Percentiles rank a stretch among this genome's conserved stretches.
These are phyloP conservation scores for Eupithecia pulchellata DNA, from an alignment of 2,888 invertebrate genomes.

Conservation along the genomic window DNA sequence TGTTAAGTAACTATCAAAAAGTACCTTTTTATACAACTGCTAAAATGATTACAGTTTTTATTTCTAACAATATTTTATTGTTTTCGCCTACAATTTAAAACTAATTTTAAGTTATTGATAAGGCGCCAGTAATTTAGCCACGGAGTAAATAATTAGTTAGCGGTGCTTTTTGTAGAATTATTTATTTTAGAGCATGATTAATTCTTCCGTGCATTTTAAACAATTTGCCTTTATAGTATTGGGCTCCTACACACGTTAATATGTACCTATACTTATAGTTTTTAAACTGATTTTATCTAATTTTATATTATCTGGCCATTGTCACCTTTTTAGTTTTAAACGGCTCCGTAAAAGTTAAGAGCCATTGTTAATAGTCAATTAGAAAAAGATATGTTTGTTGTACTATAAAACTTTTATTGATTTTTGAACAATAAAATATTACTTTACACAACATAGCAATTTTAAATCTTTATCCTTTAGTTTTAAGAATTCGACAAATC, in stretches of 20 bases:
- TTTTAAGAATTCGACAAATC: not conserved
- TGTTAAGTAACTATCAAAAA: too few relatives aligned
- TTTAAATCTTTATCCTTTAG: conserved; percentile 24
- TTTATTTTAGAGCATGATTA: not conserved
- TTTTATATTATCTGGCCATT: not conserved
- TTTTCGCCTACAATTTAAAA: too few relatives aligned
- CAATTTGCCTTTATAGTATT: not conserved
- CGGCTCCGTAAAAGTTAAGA: conserved; percentile 39
- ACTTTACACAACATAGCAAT: conserved; percentile 14
- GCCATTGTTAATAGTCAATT: conserved; percentile 67
- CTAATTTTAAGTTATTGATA: not conserved
- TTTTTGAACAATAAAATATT: conserved; percentile 47
- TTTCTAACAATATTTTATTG: too few relatives aligned
- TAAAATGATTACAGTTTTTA: too few relatives aligned
- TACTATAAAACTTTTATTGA: conserved; percentile 58
- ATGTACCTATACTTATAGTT: not conserved
- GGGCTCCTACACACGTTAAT: not conserved
- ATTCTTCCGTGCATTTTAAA: not conserved
- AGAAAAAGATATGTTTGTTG: conserved; percentile 56
- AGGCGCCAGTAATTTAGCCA: not conserved
- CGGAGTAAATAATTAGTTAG: not conserved
- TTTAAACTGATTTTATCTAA: not conserved
- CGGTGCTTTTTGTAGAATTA: too few relatives aligned
- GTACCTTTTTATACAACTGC: too few relatives aligned
- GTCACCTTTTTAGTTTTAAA: not conserved